A percentile compares a stretch with the other conserved stretches of the same genome.
Evolutionary conservation across 2,797 vertebrate species (phyloP).

Genomic region (Margarornis squamiger): DNA sequence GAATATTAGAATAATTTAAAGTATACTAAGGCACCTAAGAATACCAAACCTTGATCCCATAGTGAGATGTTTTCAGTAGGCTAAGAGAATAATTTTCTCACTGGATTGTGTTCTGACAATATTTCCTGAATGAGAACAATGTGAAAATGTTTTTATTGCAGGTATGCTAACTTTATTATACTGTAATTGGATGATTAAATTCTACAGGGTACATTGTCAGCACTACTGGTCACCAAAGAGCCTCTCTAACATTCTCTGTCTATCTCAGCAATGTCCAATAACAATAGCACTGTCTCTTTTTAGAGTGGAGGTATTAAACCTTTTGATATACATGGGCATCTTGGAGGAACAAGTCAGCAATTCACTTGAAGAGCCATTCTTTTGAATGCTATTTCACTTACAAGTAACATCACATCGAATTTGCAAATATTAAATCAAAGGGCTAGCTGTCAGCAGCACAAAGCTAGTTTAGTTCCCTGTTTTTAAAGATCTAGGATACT

Average conservation of each 20-base stretch:
- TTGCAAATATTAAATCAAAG: background rate
- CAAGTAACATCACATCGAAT: background rate
- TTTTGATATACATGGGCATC: background rate
- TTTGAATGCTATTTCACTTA: background rate
- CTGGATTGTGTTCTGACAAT: background rate
- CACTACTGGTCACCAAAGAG: background rate
- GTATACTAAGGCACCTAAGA: background rate
- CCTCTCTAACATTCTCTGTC: background rate
- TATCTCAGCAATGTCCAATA: background rate
- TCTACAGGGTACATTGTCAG: background rate
- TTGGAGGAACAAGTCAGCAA: background rate
- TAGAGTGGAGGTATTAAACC: background rate
- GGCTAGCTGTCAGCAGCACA: background rate
- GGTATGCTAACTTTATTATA: background rate
- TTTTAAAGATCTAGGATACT: background rate
- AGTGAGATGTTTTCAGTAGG: background rate
- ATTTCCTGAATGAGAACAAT: background rate
- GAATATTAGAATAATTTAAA: background rate
- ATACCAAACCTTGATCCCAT: background rate
- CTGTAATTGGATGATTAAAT: background rate
- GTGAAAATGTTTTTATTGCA: background rate
- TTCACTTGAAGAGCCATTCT: background rate
- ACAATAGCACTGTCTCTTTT: background rate
- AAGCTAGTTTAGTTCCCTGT: background rate
- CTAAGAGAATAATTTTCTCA: background rate